Evolutionary conservation across 1,140 invertebrate species (phyloP), one percentile per base, ranked within the genome.

Genomic region (Macrobrachium rosenbergii): DNA sequence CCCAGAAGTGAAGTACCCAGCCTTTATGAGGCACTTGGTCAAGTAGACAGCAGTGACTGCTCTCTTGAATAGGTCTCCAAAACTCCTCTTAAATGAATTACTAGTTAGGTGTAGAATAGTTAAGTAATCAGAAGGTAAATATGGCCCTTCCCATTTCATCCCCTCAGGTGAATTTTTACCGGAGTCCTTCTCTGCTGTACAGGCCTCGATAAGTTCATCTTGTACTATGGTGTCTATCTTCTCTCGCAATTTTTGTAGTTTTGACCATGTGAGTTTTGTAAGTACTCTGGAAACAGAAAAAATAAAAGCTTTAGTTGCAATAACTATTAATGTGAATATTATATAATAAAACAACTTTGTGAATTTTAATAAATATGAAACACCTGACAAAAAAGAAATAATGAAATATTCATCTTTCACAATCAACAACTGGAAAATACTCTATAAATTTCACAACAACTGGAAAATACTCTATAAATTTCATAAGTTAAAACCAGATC

Each of bases 11-110:
- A 89, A 92, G 88, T 91, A 93, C n/a, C 92, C 88, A 14, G 92
- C 90, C 52, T 91, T 91, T 60, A 92, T 90, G 5, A 94, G 90
- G 88, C 93, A 93, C 86, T 93, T 93, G 16, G 93, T 90, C 28
- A 94, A 90, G 89, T 93, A 94, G n/a, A 94, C 91, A 5, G 94
- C 92, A n/a, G 92, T 91, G 10, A 94, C 90, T 37, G 92, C 90
- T 21, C 93, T 90, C 81, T 92, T 91, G 21, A 95, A 91, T 83
- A 94, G 91, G 88, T 94, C 93, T 0, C 91, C 92, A 8, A 91
- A 88, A 77, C 93, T 91, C 45, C 89, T 69, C 72, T 88, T 89
- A 28, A 52, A 72, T 6, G 84, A 64, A 67, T 89, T 89, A 16
- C 82, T 79, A 45, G 63, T 28, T 58, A 88, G 76, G 77, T 87